Percentiles rank a stretch among this genome's conserved stretches.
Evolutionary conservation across 2,797 vertebrate genomes (phyloP).

Genomic region (Merluccius polli): DNA sequence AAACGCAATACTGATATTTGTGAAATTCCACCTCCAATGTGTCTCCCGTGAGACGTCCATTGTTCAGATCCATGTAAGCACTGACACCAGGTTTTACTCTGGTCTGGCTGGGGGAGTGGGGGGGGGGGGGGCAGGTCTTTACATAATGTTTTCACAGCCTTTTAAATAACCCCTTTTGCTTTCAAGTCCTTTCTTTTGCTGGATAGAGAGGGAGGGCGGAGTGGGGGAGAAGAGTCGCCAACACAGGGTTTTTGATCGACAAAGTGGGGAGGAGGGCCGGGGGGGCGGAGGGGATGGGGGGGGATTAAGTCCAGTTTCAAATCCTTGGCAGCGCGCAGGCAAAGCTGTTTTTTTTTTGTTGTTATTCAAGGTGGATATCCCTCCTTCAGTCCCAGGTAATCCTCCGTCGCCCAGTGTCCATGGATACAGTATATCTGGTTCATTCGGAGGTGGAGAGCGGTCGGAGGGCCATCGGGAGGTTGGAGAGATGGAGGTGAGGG

Average conservation of each 20-base stretch:
- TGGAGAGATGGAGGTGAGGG: background rate
- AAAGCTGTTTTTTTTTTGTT: constrained; percentile 71
- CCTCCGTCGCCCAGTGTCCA: constrained; percentile 78
- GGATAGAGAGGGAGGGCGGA: background rate
- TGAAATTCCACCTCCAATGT: background rate
- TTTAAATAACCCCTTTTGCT: background rate
- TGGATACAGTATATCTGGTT: constrained; percentile 80
- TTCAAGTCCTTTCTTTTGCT: background rate
- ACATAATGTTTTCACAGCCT: background rate
- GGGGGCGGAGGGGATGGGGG: constrained; percentile 68
- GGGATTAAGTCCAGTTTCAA: constrained; percentile 68
- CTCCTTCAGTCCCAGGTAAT: constrained; percentile 79
- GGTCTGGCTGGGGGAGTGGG: background rate
- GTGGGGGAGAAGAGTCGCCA: constrained; percentile 56
- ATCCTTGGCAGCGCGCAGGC: constrained; percentile 71
- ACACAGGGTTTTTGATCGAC: constrained; percentile 19
- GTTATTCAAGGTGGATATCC: constrained; percentile 62
- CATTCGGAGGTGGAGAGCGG: constrained; percentile 40
- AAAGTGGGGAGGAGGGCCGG: constrained; percentile 56
- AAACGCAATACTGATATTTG: background rate
- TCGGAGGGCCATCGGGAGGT: background rate
- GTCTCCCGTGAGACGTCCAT: background rate
- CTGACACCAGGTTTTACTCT: background rate
- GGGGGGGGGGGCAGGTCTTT: background rate
- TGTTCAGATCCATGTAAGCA: background rate